Base-by-base conservation (phyloP, 2,888 invertebrate genomes). In the Dichetophora obliterata region DNA sequence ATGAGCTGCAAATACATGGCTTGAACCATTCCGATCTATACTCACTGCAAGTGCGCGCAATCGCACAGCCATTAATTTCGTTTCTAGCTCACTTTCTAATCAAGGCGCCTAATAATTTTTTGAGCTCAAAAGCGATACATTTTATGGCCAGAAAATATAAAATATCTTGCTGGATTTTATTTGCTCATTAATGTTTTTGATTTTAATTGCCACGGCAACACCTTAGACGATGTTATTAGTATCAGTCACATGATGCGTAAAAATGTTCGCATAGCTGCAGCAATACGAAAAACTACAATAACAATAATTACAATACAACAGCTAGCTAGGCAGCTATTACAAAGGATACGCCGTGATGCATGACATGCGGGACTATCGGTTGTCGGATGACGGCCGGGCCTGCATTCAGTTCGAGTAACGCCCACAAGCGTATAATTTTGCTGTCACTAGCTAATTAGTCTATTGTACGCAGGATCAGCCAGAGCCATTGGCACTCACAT, bases 361-460 rank as follows among this genome's bases (percentile, higher is more conserved):
- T 19, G 24, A 65, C 65, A 65, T 43, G 22, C 31, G 31, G 63
- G 43, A 3, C 43, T 43, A 43, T 59, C 27, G 34, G 70, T 11
- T 70, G 65, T 65, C 31, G 63, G 63, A 52, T 52, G 54, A 31
- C 43, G 73, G 14, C 65, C 31, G 22, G 57, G 61, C 65, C 50
- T 75, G 71, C 71, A 68, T 76, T 76, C 75, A 43, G 16, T 72
- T 54, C 63, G 75, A 69, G 48, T 50, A 31, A 75, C 78, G 77
- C 78, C 77, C 72, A 76, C 75, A 78, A 81, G 81, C 81, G 80
- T 82, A 81, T 82, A 82, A 82, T 82, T 82, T 82, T 81, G 81
- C 81, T 82, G 82, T 82, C 82, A 81, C 80, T 82, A 81, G 78
- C 81, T 82, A 81, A 82, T 82, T 82, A 82, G 74, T 78, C 76